Conservation (phyloP, 2,797 vertebrate species). For the Lindbergichthys nudifrons region DNA sequence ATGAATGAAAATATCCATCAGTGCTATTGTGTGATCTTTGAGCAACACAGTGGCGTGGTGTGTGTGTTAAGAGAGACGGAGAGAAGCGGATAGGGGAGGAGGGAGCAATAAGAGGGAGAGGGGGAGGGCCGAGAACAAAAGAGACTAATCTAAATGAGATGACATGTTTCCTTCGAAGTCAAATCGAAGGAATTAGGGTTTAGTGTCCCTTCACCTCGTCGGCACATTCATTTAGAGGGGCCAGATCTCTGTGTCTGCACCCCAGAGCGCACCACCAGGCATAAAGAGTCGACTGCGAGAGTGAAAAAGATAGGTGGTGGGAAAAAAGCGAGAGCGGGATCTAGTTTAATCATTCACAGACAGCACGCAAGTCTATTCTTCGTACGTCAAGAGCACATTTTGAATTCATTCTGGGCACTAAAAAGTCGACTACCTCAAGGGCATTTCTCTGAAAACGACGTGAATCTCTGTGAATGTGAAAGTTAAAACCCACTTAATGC, state of each 20-base stretch:
- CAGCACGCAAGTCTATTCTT: constrained; percentile 70
- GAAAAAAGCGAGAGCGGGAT: constrained; percentile 38
- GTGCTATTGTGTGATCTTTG: constrained; percentile 77
- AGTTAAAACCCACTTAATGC: constrained; percentile 66
- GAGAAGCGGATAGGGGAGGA: constrained; percentile 28
- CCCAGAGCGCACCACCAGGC: constrained; percentile 70
- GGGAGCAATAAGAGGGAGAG: constrained; percentile 29
- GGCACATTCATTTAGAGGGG: constrained; percentile 80
- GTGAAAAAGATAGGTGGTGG: constrained; percentile 56
- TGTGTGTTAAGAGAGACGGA: constrained; percentile 39
- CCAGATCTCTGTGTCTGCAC: constrained; percentile 65
- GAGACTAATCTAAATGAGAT: constrained; percentile 86
- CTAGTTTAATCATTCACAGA: constrained; percentile 78
- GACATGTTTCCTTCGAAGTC: constrained; percentile 87
- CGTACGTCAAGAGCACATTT: constrained; percentile 70
- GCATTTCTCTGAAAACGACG: constrained; percentile 66
- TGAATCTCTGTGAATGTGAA: constrained; percentile 56
- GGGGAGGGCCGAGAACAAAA: constrained; percentile 82
- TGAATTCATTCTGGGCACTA: constrained; percentile 70
- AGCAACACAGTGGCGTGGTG: constrained; percentile 52
- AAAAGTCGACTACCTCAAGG: constrained; percentile 69
- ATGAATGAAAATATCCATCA: constrained; percentile 85
- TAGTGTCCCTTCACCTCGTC: constrained; percentile 80
- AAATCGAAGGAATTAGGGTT: constrained; percentile 84
- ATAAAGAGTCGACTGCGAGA: constrained; percentile 53